Evolutionary conservation across 1,140 invertebrate genomes (phyloP).

Genomic region (Anastatus disparis): DNA sequence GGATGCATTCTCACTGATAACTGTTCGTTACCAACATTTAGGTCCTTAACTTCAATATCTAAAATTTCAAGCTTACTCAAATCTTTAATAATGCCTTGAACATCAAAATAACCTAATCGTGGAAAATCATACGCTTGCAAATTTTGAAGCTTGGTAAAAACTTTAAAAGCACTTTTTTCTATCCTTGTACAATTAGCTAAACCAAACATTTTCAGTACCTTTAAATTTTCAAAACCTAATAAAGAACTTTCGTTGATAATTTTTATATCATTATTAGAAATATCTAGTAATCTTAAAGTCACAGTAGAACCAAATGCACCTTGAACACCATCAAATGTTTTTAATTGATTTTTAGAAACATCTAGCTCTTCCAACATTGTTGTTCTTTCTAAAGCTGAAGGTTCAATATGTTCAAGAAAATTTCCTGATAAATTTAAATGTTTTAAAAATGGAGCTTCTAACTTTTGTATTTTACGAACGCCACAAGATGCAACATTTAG

Average conservation of each 20-base stretch:
- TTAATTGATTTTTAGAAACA: slow-evolving; percentile 79
- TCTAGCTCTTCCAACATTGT: slow-evolving; percentile 83
- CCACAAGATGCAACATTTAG: slow-evolving; percentile 85
- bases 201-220: slow-evolving; percentile 74
- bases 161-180: slow-evolving; percentile 84
- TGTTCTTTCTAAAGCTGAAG: slow-evolving; percentile 78
- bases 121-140: slow-evolving; percentile 81
- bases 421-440: slow-evolving; percentile 85
- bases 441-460: slow-evolving; percentile 89
- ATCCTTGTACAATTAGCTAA: slow-evolving; percentile 78
- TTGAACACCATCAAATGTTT: slow-evolving; percentile 65
- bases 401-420: slow-evolving; percentile 73
- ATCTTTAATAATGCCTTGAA: slow-evolving; percentile 80
- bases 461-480: slow-evolving; percentile 72
- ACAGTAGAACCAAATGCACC: slow-evolving; percentile 70
- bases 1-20: slow-evolving; percentile 82
- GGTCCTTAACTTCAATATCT: slow-evolving; percentile 88
- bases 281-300: slow-evolving; percentile 75
- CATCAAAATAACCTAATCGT: slow-evolving; percentile 83
- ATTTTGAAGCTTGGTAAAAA: slow-evolving; percentile 75
- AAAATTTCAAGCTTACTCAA: slow-evolving; percentile 76
- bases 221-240: slow-evolving; percentile 73
- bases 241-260: slow-evolving; percentile 80
- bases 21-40: slow-evolving; percentile 83
- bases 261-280: slow-evolving; percentile 82